These are phyloP conservation scores for Sandelia bainsii DNA, from an alignment of 2,797 vertebrate species.

Conservation along the genomic window DNA sequence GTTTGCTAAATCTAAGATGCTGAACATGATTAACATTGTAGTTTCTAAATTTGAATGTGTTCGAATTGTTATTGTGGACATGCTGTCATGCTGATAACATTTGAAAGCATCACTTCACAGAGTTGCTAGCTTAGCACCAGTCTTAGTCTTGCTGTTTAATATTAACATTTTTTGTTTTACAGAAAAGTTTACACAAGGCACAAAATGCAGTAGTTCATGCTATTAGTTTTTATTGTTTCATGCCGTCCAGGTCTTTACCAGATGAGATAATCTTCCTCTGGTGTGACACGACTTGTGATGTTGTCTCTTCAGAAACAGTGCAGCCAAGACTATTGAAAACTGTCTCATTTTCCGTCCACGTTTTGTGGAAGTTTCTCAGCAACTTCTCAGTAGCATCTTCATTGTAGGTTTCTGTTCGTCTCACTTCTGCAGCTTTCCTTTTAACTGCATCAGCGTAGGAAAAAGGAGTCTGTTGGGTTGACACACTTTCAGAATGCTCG, in stretches of 20 bases:
- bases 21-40: not conserved
- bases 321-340: conserved; percentile 89
- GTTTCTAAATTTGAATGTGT: not conserved
- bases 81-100: not conserved
- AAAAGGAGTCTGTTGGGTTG: conserved; percentile 79
- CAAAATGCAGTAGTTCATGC: conserved; percentile 40
- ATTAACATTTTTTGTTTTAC: not conserved
- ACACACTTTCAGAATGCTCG: conserved; percentile 77
- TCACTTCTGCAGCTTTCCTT: conserved; percentile 82
- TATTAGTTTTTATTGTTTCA: conserved; percentile 72
- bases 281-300: conserved; percentile 79
- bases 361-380: conserved; percentile 89
- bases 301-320: conserved; percentile 82
- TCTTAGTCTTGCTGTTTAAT: not conserved
- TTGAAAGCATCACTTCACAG: not conserved
- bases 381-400: conserved; percentile 84
- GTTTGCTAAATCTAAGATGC: not conserved
- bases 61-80: not conserved
- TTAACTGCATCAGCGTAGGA: conserved; percentile 93
- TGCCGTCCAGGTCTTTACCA: conserved; percentile 83
- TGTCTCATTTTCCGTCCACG: conserved; percentile 90
- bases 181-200: not conserved
- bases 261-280: conserved; percentile 80
- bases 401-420: conserved; percentile 67
- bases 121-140: not conserved